phyloP scores from a whole-genome alignment of 2,113 vertebrate genomes.

The Xenopus borealis region DNA sequence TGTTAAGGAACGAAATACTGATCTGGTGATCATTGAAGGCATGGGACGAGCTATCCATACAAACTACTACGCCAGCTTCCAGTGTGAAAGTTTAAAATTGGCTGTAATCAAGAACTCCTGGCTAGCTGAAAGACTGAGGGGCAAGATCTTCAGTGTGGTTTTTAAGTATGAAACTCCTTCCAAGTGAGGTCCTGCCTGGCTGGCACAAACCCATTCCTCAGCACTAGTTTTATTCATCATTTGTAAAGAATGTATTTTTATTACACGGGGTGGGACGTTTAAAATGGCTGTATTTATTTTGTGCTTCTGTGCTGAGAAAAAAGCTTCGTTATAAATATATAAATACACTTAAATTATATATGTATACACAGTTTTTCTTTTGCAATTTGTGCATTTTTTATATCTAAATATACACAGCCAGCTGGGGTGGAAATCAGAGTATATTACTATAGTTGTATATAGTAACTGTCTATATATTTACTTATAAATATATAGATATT shows the following conservation, averaged over 20 bases:
- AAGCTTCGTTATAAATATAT: slow-evolving; percentile 57
- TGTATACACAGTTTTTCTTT: slow-evolving; percentile 46
- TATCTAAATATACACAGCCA: neutral
- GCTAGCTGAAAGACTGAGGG: slow-evolving; percentile 92
- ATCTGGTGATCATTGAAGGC: slow-evolving; percentile 94
- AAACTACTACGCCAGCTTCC: slow-evolving; percentile 84
- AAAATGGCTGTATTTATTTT: slow-evolving; percentile 56
- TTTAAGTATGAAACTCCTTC: slow-evolving; percentile 92
- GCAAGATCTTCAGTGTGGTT: slow-evolving; percentile 94
- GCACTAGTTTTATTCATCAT: slow-evolving; percentile 57
- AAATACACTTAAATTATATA: slow-evolving; percentile 58
- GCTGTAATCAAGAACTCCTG: slow-evolving; percentile 96
- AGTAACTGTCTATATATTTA: too few species aligned
- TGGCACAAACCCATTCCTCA: slow-evolving; percentile 47
- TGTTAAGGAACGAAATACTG: slow-evolving; percentile 80
- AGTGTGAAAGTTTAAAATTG: slow-evolving; percentile 94
- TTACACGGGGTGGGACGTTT: slow-evolving; percentile 51
- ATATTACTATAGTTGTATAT: too few species aligned
- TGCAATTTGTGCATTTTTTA: slow-evolving; percentile 45
- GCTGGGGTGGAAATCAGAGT: too few species aligned
- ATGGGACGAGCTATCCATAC: slow-evolving; percentile 98
- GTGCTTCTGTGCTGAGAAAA: slow-evolving; percentile 60
- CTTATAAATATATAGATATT: too few species aligned
- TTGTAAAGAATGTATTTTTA: slow-evolving; percentile 62
- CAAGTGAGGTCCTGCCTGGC: slow-evolving; percentile 50